phyloP scores from a whole-genome alignment of 2,888 invertebrate species.

The Odontothrips loti region DNA sequence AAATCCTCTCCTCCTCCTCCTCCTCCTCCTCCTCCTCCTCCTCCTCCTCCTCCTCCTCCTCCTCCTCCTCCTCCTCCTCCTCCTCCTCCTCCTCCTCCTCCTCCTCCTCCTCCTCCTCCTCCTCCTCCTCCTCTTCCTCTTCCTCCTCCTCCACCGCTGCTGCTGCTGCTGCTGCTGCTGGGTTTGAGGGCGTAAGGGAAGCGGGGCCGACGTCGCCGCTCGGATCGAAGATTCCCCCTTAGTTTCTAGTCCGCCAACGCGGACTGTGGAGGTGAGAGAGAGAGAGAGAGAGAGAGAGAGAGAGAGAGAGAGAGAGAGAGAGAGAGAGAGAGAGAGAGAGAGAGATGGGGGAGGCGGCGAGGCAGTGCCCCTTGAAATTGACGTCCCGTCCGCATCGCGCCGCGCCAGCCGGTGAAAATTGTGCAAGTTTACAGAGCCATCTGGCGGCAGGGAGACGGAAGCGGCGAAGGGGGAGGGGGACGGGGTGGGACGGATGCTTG shows the following conservation, averaged over 20 bases:
- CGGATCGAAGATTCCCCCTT: not conserved
- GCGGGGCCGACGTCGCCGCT: too few relatives aligned
- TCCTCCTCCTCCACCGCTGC: too few relatives aligned
- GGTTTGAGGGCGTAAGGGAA: not conserved
- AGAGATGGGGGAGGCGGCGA: not conserved
- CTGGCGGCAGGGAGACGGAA: too few relatives aligned
- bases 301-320: too few relatives aligned
- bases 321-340: too few relatives aligned
- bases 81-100: too few relatives aligned
- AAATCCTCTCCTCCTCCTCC: too few relatives aligned
- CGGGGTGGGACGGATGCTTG: not conserved
- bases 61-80: too few relatives aligned
- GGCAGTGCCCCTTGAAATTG: not conserved
- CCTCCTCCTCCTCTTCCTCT: too few relatives aligned
- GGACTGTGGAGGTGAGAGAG: not conserved
- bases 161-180: not conserved
- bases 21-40: too few relatives aligned
- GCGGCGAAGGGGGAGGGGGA: not conserved
- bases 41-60: too few relatives aligned
- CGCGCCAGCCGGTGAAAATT: not conserved
- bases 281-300: not conserved
- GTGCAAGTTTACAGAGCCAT: not conserved
- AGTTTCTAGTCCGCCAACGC: not conserved
- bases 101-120: too few relatives aligned
- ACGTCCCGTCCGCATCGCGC: not conserved